These are phyloP conservation scores for Pongo abelii DNA, from an alignment of 2,113 vertebrate genomes.

Conservation along the genomic window DNA sequence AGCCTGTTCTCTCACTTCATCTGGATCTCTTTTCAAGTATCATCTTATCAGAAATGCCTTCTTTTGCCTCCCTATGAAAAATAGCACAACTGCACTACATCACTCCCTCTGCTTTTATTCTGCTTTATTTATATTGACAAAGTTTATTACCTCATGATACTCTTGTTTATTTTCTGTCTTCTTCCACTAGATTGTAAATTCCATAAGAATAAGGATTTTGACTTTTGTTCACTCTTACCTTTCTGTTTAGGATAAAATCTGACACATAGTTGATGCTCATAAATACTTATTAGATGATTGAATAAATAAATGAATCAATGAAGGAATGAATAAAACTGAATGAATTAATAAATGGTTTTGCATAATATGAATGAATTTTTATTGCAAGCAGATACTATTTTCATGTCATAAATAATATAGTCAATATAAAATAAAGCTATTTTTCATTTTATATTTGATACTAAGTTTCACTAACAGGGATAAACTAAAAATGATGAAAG, in stretches of 20 bases:
- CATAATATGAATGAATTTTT: not conserved
- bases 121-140: not conserved
- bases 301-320: not conserved
- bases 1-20: not conserved
- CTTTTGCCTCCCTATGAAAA: not conserved
- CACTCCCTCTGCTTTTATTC: not conserved
- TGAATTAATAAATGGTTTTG: not conserved
- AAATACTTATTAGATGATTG: not conserved
- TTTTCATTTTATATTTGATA: not conserved
- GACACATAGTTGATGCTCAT: not conserved
- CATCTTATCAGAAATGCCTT: too few relatives aligned
- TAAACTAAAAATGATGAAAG: not conserved
- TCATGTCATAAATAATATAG: not conserved
- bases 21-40: not conserved
- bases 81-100: accelerated
- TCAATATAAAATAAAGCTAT: not conserved
- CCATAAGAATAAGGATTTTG: not conserved
- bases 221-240: not conserved
- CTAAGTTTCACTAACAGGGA: not conserved
- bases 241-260: not conserved
- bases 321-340: not conserved
- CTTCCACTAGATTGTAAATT: not conserved
- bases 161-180: not conserved
- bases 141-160: not conserved
- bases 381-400: not conserved